phyloP scores from a whole-genome alignment of 2,888 invertebrate species.

The Xanthorhoe designata region DNA sequence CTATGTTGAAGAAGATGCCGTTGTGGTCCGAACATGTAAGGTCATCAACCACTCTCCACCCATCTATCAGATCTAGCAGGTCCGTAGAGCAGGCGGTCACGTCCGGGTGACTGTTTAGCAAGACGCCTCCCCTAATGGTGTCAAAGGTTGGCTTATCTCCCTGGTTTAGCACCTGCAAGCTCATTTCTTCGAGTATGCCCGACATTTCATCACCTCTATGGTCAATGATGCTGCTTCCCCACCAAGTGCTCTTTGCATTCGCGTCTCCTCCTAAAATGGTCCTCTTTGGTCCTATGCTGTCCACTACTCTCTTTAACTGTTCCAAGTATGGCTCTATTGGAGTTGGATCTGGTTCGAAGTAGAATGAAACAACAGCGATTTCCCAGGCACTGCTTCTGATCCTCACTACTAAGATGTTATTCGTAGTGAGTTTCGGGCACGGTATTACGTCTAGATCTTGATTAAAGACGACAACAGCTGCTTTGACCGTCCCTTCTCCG shows the following conservation, averaged over 20 bases:
- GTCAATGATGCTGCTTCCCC: neutral
- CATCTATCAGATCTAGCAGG: neutral
- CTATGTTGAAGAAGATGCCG: neutral
- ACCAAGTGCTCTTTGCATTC: no score
- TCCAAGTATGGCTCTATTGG: constrained; percentile 7
- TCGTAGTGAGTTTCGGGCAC: neutral
- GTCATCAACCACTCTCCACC: neutral
- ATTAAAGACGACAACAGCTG: constrained; percentile 5
- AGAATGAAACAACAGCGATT: constrained; percentile 33
- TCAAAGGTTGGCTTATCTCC: constrained; percentile 4
- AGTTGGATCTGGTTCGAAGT: constrained; percentile 30
- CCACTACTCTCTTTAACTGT: neutral
- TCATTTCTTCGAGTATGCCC: neutral
- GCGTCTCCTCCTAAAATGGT: neutral
- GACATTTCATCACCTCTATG: neutral
- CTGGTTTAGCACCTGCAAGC: no score
- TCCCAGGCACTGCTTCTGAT: constrained; percentile 34
- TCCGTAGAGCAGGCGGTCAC: neutral
- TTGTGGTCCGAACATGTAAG: constrained; percentile 6
- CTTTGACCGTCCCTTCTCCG: neutral
- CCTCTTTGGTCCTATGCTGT: neutral
- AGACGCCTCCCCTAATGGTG: neutral
- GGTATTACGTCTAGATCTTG: neutral
- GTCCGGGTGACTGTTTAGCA: neutral
- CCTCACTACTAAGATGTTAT: constrained; percentile 15